Evolutionary conservation across 1,140 invertebrate species (phyloP), one percentile per base, ranked within the genome.

Genomic region (Paracyclopina nana): DNA sequence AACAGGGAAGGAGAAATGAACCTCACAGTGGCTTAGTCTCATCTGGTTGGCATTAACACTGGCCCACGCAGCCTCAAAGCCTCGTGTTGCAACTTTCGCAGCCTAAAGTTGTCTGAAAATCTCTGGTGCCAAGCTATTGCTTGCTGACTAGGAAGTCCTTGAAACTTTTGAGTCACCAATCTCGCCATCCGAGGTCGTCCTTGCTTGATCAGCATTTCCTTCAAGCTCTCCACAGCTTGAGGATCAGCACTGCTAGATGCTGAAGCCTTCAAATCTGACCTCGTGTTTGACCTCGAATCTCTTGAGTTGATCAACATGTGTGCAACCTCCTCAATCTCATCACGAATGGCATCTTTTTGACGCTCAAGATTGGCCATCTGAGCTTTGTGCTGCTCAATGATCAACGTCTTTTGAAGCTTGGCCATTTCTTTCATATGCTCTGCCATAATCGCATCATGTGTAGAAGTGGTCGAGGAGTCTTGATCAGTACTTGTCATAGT

Each of bases 261-360:
- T 20, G 34, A n/a, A 38, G n/a, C n/a, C n/a, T n/a, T n/a, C n/a
- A 38, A 38, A 38, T n/a, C 34, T 38, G 34, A 38, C 34, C n/a
- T 20, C 20, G 34, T 38, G n/a, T 38, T 38, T 38, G 34, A 16
- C 34, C 20, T 8, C 20, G 34, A 38, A 38, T 38, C 34, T 38
- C 34, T 38, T 38, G 34, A 5, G 34, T 38, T 38, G 34, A 38
- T 38, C 34, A 38, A 8, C 14, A 38, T 20, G 14, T 38, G 34
- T 3, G 34, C 34, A 2, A 38, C 34, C 20, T 38, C n/a, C 9
- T 38, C 34, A 20, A 38, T 38, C 9, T 38, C 34, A 5, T 38
- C 34, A 2, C 34, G 34, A 38, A 38, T 38, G 4, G 34, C 34
- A 38, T 38, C 34, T 20, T 38, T 38, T 38, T 38, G 34, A n/a